Evolutionary conservation across 1,140 invertebrate genomes (phyloP), one percentile per base, ranked within the genome.

Genomic region (roundworm (Caenorhabditis elegans)): DNA sequence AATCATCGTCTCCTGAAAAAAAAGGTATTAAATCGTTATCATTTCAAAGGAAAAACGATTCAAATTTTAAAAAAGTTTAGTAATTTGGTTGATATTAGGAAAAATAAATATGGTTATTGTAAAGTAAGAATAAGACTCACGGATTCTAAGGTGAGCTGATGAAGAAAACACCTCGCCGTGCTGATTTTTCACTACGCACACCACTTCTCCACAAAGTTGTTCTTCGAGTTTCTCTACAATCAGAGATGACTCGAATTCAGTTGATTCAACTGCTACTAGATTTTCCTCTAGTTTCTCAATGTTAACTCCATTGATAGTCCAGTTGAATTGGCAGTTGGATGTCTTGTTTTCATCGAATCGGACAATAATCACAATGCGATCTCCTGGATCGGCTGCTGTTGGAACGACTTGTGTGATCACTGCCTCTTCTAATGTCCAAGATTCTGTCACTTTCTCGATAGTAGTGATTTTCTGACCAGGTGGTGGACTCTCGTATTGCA

Each of bases 251-350:
- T 70, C 60, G 22, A 39, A 70, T 70, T 70, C 60, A 4, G 60
- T 70, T n/a, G 60, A 70, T 43, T 70, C 60, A 10, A 70, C 60
- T 3, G 34, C 60, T 43, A 70, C 34, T 34, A 70, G 22, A 70
- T 70, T 36, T 24, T 39, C 60, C 28, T 70, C 60, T 13, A 70
- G 13, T 24, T 22, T 70, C n/a, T 70, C 60, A 6, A 83, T 39
- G n/a, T 82, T 78, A 13, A 77, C 46, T 36, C 79, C 86, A 82
- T 87, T 82, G 10, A 83, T 39, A 28, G 77, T 83, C 86, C 86
- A 87, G n/a, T 60, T 34, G 80, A 87, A 87, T 19, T 76, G 26
- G 4, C 60, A 70, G 43, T 70, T 36, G 5, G 60, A 70, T 13
- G 60, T 70, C 39, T 70, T 70, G 60, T 70, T 70, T n/a, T 70